These are phyloP conservation scores for Thripadectes ignobilis DNA, from an alignment of 2,797 vertebrate genomes.

Conservation along the genomic window DNA sequence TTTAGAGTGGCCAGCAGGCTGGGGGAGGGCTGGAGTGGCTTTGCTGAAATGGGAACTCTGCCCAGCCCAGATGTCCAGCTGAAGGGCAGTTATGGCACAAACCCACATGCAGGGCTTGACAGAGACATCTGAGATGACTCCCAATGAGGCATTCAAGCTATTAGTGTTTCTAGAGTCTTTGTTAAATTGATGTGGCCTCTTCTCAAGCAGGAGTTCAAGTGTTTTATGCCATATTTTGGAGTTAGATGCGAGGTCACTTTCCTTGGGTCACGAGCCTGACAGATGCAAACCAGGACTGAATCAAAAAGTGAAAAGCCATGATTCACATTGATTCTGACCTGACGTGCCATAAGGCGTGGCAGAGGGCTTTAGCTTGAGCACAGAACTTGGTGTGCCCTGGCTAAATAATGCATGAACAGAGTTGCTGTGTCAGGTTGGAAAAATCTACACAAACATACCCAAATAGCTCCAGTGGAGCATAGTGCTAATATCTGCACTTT, in stretches of 20 bases:
- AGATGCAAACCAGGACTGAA: not conserved
- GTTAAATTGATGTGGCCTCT: not conserved
- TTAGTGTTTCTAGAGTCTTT: not conserved
- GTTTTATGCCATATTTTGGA: not conserved
- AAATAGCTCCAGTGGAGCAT: not conserved
- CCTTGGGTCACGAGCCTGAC: rapidly evolving
- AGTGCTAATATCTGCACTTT: not conserved
- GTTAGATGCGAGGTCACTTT: not conserved
- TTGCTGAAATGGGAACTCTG: not conserved
- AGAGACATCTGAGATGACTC: not conserved
- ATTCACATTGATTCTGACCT: not conserved
- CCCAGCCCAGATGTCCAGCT: not conserved
- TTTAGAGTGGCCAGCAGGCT: not conserved
- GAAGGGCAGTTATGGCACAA: not conserved
- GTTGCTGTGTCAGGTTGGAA: not conserved
- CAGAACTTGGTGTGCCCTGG: not conserved
- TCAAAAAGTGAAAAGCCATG: not conserved
- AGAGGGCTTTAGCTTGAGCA: not conserved
- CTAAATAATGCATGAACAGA: not conserved
- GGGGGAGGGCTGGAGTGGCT: not conserved
- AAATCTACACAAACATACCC: not conserved
- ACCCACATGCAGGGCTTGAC: not conserved
- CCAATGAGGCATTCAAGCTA: not conserved
- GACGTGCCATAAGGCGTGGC: rapidly evolving
- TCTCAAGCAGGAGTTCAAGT: not conserved